Percentiles rank a stretch among this genome's conserved stretches.
These are phyloP conservation scores for Nerophis ophidion DNA, from an alignment of 2,113 vertebrate species.

Conservation along the genomic window DNA sequence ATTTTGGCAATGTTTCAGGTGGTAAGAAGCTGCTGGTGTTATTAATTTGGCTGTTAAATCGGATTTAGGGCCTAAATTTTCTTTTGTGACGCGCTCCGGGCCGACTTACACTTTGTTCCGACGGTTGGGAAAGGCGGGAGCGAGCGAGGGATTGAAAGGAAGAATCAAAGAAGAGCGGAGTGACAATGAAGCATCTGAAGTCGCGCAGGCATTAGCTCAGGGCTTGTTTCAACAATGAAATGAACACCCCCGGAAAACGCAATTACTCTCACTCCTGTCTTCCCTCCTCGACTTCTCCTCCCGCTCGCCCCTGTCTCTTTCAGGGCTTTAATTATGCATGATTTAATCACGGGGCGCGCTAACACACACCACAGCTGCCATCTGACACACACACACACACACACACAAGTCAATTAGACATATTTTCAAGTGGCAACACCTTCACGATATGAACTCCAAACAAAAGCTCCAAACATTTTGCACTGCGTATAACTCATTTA, in stretches of 20 bases:
- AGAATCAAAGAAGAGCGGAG: neutral
- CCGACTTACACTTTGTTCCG: neutral
- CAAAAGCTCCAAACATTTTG: neutral
- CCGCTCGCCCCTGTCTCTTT: slow-evolving; percentile 32
- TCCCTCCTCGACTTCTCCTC: slow-evolving; percentile 9
- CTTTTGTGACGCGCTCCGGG: slow-evolving; percentile 2
- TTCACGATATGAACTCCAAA: slow-evolving; percentile 12
- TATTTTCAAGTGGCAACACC: slow-evolving; percentile 13
- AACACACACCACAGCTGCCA: slow-evolving; percentile 44
- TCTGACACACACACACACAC: slow-evolving; percentile 28
- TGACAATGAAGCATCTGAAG: slow-evolving; percentile 13
- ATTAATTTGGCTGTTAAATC: no score
- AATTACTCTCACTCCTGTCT: slow-evolving; percentile 36
- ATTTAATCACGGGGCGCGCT: slow-evolving; percentile 57
- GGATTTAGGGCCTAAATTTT: slow-evolving; percentile 1
- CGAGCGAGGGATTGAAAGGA: slow-evolving; percentile 6
- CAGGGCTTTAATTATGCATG: slow-evolving; percentile 59
- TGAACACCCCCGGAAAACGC: slow-evolving; percentile 26
- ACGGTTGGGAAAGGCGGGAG: neutral
- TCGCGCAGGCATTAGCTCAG: slow-evolving; percentile 22
- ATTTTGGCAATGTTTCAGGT: no score
- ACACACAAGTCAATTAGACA: slow-evolving; percentile 21
- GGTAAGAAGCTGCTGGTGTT: no score
- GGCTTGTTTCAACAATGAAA: slow-evolving; percentile 45
- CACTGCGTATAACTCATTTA: neutral